Base-by-base conservation (phyloP, 2,888 invertebrate species). In the Nomada ferruginata region DNA sequence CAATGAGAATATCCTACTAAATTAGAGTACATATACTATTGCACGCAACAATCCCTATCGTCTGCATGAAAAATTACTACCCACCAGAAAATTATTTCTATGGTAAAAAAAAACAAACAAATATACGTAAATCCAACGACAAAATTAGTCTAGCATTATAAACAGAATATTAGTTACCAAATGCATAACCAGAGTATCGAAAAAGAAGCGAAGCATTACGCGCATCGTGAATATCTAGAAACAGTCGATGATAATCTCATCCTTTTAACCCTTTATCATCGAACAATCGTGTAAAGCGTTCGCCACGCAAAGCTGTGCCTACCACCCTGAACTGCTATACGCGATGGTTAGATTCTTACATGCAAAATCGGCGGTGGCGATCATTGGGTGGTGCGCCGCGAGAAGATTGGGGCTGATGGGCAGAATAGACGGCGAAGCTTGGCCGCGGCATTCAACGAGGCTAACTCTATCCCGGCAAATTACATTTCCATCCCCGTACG, bases 391-490 rank as follows among this genome's bases (percentile, higher is more conserved):
- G 84, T 80, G 78, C 76, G 82, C 75, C 77, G 71, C 85, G 75
- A 78, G 61, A 64, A 76, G 84, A 77, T 79, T 66, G 65, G 64
- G 71, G 76, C 65, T 69, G 83, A 82, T 79, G 79, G 80, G 63
- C 52, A 76, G 82, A 72, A 82, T 53, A 81, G 82, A 72, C 72
- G 86, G 79, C 66, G 87, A 85, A 84, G 82, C 87, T 83, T 83
- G 83, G 88, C 87, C 88, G 79, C 87, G 87, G 86, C 84, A 88
- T 87, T 88, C 88, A 87, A 87, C 85, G 87, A 77, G 78, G 84
- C 88, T 90, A 89, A 90, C 89, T 90, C 90, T 88, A 90, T 90
- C 85, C 83, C 79, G 77, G 89, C 87, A 90, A 90, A 90, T 91
- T 91, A 89, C 89, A 89, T 89, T 91, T 90, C 87, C 87, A 90